These are phyloP conservation scores for Sparus aurata DNA, from an alignment of 2,797 vertebrate species.

Conservation along the genomic window DNA sequence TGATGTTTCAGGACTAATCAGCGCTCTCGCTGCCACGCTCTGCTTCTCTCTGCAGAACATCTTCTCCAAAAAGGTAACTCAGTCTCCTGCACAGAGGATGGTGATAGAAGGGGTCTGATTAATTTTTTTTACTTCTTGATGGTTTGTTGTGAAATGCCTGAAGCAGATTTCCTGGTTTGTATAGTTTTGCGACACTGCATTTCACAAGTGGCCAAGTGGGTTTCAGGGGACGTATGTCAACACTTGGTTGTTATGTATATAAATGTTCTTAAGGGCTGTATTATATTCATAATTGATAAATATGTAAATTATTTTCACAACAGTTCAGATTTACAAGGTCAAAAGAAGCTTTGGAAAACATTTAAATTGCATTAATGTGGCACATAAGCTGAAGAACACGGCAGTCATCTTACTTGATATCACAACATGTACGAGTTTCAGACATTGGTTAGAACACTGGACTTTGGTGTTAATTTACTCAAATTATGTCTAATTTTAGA, in stretches of 20 bases:
- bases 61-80: slow-evolving; percentile 97
- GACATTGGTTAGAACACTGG: no score
- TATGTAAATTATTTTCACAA: no score
- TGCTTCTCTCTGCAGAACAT: slow-evolving; percentile 99
- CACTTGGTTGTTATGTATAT: no score
- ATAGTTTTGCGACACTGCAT: neutral
- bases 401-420: neutral
- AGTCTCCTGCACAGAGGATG: no score
- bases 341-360: neutral
- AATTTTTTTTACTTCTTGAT: neutral
- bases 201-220: no score
- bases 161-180: neutral
- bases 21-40: slow-evolving; percentile 95
- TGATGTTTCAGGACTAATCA: slow-evolving; percentile 94
- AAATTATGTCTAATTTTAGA: neutral
- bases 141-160: neutral
- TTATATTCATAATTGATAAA: no score
- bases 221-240: no score
- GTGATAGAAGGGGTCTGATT: no score
- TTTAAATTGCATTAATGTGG: neutral
- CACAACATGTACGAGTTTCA: neutral
- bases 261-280: no score
- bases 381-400: neutral
- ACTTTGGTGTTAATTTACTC: neutral
- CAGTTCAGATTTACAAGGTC: neutral